These are phyloP conservation scores for Heliconius aoede DNA, from an alignment of 2,888 invertebrate species.

Conservation along the genomic window DNA sequence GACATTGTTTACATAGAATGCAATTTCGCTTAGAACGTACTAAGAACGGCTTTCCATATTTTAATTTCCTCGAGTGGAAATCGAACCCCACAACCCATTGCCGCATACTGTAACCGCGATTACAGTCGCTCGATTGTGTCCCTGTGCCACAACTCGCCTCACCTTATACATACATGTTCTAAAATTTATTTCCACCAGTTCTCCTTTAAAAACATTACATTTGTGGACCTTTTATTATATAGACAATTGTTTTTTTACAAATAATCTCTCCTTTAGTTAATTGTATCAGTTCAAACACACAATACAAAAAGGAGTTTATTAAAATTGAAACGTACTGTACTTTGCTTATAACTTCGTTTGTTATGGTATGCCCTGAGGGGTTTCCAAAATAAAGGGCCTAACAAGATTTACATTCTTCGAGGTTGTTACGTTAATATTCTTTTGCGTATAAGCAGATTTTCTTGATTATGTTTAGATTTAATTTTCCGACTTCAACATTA, in stretches of 20 bases:
- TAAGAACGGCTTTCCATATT: not conserved
- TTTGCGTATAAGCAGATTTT: slow-evolving; percentile 23
- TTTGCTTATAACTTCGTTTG: slow-evolving; percentile 29
- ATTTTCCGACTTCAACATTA: not conserved
- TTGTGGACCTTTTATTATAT: not conserved
- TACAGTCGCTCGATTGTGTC: no score
- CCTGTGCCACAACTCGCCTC: no score
- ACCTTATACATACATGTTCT: no score
- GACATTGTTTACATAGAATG: not conserved
- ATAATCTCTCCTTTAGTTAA: not conserved
- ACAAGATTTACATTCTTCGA: slow-evolving; percentile 26
- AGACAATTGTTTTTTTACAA: not conserved
- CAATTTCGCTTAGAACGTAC: not conserved
- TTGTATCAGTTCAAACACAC: not conserved
- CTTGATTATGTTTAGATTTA: slow-evolving; percentile 23
- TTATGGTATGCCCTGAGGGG: slow-evolving; percentile 24
- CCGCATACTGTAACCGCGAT: no score
- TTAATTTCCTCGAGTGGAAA: no score
- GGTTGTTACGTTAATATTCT: slow-evolving; percentile 24
- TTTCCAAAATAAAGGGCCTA: slow-evolving; percentile 26
- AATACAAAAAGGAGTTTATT: slow-evolving; percentile 8
- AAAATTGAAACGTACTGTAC: slow-evolving; percentile 12
- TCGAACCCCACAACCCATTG: no score
- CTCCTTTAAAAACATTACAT: no score
- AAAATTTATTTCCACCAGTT: no score